Evolutionary conservation across 2,797 vertebrate genomes (phyloP), one percentile per base, ranked within the genome.

Genomic region (Rallus crepitans): DNA sequence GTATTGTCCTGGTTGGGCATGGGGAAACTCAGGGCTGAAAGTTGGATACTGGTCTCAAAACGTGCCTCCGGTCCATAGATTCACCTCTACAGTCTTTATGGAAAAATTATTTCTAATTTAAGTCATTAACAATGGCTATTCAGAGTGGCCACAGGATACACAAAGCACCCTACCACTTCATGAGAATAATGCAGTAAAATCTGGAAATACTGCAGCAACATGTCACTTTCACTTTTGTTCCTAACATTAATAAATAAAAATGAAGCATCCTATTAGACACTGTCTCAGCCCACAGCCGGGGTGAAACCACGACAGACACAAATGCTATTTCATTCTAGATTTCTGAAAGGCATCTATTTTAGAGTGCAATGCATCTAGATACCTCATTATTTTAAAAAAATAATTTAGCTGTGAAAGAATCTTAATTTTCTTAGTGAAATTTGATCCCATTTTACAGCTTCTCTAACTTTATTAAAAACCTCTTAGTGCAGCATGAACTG

Each of bases 391-490:
- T 50, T 82, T 47, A 47, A 79, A 64, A 50, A 50, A 16, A 9
- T 1, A 81, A 80, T 37, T 71, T n/a, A 82, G 37, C 47, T 61
- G 37, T 79, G 56, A 95, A 96, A 90, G 57, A 81, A 72, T 66
- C 83, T 70, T 91, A 9, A 83, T 96, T 97, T 91, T 90, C 87
- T 57, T 31, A 50, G 70, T 47, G 33, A 91, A 86, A 94, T 95
- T 50, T 94, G 53, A 95, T 94, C 90, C 90, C 84, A 89, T 30
- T 93, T 93, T 50, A 81, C 47, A 89, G 91, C 64, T 94, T 94
- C 91, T 85, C 94, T 89, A 95, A 97, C 94, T 94, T 93, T 61
- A 80, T 93, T 94, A 97, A 75, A 90, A 96, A 93, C 31, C 56
- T 73, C 65, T 94, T 53, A 76, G 65, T 30, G 69, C 95, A 94